Base-by-base conservation (phyloP, 2,113 vertebrate genomes). In the Colius striatus region DNA sequence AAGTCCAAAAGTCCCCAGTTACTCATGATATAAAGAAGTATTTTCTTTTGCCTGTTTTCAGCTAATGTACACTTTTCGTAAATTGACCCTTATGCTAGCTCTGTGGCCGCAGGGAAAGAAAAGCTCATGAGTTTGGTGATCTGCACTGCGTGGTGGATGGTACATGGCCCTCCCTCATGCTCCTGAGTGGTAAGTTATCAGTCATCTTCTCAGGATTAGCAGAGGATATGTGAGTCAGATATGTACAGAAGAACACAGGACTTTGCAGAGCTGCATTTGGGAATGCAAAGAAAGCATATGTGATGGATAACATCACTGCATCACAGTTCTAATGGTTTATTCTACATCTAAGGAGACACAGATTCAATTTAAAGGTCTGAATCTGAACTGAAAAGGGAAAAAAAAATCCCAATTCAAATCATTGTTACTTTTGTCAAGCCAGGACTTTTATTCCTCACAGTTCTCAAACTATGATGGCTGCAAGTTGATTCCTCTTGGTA, bases 111-210 rank as follows among this genome's bases (percentile, higher is more conserved):
- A 30, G 22, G 54, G n/a, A 41, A 58, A 57, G 23, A 34, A 41
- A 87, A 78, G 32, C 27, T 43, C 20, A 12, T 17, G 25, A 29
- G 21, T 34, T 48, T 63, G 72, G 13, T 83, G 73, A 45, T 27
- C 17, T 41, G 14, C 34, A 51, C 11, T 45, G 26, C 1, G 0
- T 4, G 2, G 27, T 55, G 32, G 2, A 1, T 32, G 41, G 60
- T 68, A 72, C 4, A 2, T 34, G 34, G 38, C 58, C 14, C 23
- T 17, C 13, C 5, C 50, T 85, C 26, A 22, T 68, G 26, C 82
- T 57, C 6, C 1, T 22, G 19, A 67, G 41, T 36, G 72, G 54
- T 16, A 73, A 84, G 16, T 60, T 84, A 21, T 89, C 80, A 54
- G 45, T 86, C 61, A 76, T 63, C 26, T 89, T 92, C 48, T 67